Evolutionary conservation across 2,888 invertebrate genomes (phyloP), one percentile per base, ranked within the genome.

Genomic region (Muscina levida): DNA sequence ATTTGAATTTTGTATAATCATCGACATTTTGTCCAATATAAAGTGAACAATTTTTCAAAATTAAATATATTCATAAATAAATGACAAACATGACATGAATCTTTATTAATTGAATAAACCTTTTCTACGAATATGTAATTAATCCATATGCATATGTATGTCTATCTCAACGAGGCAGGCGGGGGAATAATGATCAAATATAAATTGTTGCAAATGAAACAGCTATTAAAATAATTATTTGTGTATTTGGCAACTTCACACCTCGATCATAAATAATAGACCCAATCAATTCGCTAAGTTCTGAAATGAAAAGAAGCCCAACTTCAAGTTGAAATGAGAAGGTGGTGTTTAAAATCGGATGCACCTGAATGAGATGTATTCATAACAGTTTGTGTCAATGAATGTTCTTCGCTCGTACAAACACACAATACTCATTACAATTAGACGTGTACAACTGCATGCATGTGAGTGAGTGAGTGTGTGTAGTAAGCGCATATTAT

Each of bases 241-340:
- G 70, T 79, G 57, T 57, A 76, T 79, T 79, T 72, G 76, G 76
- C 79, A 79, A 76, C 76, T 76, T 79, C 79, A 79, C 79, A 79
- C 79, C 79, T 79, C 56, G 72, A 66, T 76, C 79, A 76, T 79
- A 79, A 79, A 76, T 72, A 72, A 79, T 70, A 79, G 70, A 65
- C 72, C 42, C 31, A 66, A 76, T 57, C 68, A 66, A 66, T 72
- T 70, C 68, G 46, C 26, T 22, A 22, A 19, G 2, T 17, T 22
- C 13, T 39, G 15, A 67, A 59, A 39, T 10, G 15, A 62, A 31
- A 1, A 39, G 17, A 59, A 22, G 3, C 31, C 2, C 44, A 53
- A 24, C 39, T 68, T 46, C 8, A 15, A 68, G 44, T 17, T 10
- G 22, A 42, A 62, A 44, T 68, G 31, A 37, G 46, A 65, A 79